Evolutionary conservation across 2,797 vertebrate genomes (phyloP), one percentile per base, ranked within the genome.

Genomic region (Pipistrellus nathusii): DNA sequence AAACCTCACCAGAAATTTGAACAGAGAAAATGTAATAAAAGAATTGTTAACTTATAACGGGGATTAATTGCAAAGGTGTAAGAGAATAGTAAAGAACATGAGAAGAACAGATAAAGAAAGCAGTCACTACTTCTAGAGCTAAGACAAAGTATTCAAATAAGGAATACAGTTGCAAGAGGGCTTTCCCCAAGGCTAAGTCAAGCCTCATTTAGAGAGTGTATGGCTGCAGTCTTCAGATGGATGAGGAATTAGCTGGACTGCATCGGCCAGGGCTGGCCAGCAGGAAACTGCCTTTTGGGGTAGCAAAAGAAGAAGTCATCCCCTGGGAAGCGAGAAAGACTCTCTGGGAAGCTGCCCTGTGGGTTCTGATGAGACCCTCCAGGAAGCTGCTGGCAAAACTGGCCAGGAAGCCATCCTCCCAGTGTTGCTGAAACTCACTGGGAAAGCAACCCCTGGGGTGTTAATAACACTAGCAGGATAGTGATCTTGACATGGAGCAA

Each of bases 1-100:
- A 95, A 95, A 93, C 55, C 18, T 81, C 21, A 66, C 48, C 68
- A 87, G 69, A 75, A 93, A 88, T 82, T 41, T 75, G 21, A 82
- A 85, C 32, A 46, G 7, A 59, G 75, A 93, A 90, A 87, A 88
- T 55, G 14, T 78, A 75, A 88, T 48, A 80, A 88, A 92, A 85
- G 8, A 73, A 89, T 84, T 89, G 87, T 84, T 91, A 87, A 44
- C 76, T 91, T 86, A 5, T 68, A 83, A 71, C 41, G 64, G 46
- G 17, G 21, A 57, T 77, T 78, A 88, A 88, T 76, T 89, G 59
- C 35, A 73, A 55, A 59, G 7, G 25, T 2, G 4, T n/a, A 71
- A 90, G 21, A 69, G 30, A 92, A 90, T 6, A 62, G 69, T 69
- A 91, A 80, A 91, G n/a, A 57, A 53, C 15, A 30, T 5, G 25